Base-by-base conservation (phyloP, 2,888 invertebrate species). In the Hemistola chrysoprasaria region DNA sequence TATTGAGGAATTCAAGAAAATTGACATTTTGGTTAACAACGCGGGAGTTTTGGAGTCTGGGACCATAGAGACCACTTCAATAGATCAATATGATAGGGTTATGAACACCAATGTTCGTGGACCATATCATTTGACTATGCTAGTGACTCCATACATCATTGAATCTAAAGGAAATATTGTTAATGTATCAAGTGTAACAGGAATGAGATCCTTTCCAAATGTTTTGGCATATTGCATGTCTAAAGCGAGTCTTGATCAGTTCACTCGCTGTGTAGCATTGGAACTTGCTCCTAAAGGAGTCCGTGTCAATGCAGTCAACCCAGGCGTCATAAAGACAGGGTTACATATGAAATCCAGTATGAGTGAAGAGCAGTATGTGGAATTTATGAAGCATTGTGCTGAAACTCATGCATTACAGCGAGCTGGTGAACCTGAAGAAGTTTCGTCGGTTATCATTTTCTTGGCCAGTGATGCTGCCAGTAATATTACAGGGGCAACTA, bases 131-230 rank as follows among this genome's bases (percentile, higher is more conserved):
- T 74, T 98, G 50, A 97, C 96, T 0, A 94, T 93, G 91, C 71
- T 97, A 49, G 95, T 95, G 25, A 92, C 94, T 0, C 97, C 98
- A 1, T 92, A 97, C 78, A 87, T 98, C 5, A 88, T 95, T 2
- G 89, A 93, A 79, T 91, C 92, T 0, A 94, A 95, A 76, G 97
- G 97, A 9, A 95, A 91, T 58, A 93, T 98, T 58, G 97, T 99
- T 0, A 98, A 98, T 74, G 95, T 98, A 0, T 98, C 98, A 1
- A 97, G 97, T 73, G 96, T 98, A 0, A 94, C 94, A 61, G 98
- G 98, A 5, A 70, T 96, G 16, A 90, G 97, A 71, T 92, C 98
- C 47, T 98, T 98, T 66, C 93, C 97, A 0, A 94, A 95, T 35
- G 93, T 97, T n/a, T 78, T 98, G 36, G 94, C 97, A 0, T 99